Percentiles rank a stretch among this genome's conserved stretches.
Evolutionary conservation across 2,113 vertebrate species (phyloP).

Genomic region (Reinhardtius hippoglossoides): DNA sequence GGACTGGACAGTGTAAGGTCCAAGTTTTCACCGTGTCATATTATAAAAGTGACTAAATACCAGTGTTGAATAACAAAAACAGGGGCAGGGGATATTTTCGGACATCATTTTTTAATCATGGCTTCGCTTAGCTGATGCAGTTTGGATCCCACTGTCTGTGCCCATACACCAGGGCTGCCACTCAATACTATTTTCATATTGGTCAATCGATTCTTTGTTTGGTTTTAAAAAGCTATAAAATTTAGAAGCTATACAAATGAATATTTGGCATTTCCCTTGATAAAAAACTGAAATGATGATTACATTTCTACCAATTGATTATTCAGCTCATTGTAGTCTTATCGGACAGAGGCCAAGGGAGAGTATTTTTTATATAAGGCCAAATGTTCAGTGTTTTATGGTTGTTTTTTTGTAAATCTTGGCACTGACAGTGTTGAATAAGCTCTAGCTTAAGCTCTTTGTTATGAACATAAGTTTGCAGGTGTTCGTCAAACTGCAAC

Average conservation of each 20-base stretch:
- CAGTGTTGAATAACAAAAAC: not conserved
- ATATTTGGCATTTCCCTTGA: not conserved
- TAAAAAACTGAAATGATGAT: not conserved
- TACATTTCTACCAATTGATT: not conserved
- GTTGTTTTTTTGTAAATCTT: constrained; percentile 36
- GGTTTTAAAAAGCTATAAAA: not conserved
- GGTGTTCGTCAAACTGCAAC: not conserved
- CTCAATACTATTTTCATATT: not conserved
- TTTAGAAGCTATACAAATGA: not conserved
- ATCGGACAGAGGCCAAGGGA: not conserved
- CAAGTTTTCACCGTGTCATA: not conserved
- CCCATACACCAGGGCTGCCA: not conserved
- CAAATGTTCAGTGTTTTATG: not conserved
- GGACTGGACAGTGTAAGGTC: constrained; percentile 4
- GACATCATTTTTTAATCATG: too few relatives aligned
- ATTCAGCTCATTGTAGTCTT: constrained; percentile 2
- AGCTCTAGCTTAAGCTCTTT: constrained; percentile 41
- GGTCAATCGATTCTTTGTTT: not conserved
- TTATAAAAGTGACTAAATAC: not conserved
- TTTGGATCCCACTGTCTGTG: too few relatives aligned
- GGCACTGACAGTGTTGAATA: constrained; percentile 49
- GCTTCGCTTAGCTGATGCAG: too few relatives aligned
- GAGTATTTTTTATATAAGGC: constrained; percentile 10
- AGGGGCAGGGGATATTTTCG: not conserved
- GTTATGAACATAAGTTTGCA: constrained; percentile 10